These are phyloP conservation scores for Dynastes maya DNA, from an alignment of 2,888 invertebrate species.

Conservation along the genomic window DNA sequence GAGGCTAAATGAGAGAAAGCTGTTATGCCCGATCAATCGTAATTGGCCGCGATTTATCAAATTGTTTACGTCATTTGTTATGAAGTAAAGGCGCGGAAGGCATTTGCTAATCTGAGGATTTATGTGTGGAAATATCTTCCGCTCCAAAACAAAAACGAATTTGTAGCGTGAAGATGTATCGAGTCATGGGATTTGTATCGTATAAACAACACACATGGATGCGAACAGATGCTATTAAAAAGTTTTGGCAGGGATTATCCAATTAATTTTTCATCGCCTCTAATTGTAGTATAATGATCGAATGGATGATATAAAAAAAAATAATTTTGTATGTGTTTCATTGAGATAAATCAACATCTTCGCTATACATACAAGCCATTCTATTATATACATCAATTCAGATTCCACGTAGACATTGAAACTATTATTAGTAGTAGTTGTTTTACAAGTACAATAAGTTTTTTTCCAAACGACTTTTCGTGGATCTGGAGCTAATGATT, in stretches of 20 bases:
- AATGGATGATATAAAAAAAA: background rate
- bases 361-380: background rate
- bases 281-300: slow-evolving; percentile 14
- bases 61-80: slow-evolving; percentile 43
- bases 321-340: background rate
- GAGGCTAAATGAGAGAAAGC: slow-evolving; percentile 24
- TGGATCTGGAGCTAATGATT: no score
- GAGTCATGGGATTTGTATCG: background rate
- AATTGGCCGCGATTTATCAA: slow-evolving; percentile 42
- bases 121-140: slow-evolving; percentile 17
- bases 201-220: background rate
- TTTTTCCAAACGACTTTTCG: no score
- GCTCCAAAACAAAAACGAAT: slow-evolving; percentile 11
- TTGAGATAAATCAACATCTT: background rate
- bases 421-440: background rate
- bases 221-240: background rate
- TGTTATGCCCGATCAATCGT: slow-evolving; percentile 39
- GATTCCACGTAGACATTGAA: background rate
- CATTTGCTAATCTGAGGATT: slow-evolving; percentile 30
- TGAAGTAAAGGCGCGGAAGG: slow-evolving; percentile 15
- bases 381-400: background rate
- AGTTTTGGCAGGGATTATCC: background rate
- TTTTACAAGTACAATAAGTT: background rate
- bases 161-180: background rate
- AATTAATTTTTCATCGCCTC: slow-evolving; percentile 25